Conservation (phyloP, 35 echinoderm and acorn worm species). For the Ophiothrix spiculata region DNA sequence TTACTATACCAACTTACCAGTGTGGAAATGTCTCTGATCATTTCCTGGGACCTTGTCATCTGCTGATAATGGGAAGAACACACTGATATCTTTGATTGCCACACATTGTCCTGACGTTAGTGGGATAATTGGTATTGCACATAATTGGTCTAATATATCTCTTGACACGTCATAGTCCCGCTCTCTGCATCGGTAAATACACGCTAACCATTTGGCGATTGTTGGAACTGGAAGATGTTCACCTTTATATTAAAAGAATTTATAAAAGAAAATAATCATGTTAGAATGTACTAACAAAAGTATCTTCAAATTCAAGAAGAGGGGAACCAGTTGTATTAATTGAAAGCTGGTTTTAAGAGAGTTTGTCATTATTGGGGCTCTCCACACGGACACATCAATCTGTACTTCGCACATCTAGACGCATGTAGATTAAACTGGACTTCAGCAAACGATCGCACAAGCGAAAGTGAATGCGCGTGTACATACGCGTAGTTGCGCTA, state of each 20-base stretch:
- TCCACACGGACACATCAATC: too few relatives aligned
- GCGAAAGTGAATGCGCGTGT: too few relatives aligned
- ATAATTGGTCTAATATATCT: slow-evolving; percentile 16
- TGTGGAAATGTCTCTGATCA: slow-evolving; percentile 20
- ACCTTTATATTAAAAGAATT: slow-evolving; percentile 11
- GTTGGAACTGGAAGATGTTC: slow-evolving; percentile 1
- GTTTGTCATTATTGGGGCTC: too few relatives aligned
- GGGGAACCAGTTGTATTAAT: too few relatives aligned
- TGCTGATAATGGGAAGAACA: slow-evolving; percentile 42
- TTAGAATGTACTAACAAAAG: too few relatives aligned
- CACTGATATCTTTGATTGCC: slow-evolving; percentile 6
- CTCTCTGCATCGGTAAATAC: slow-evolving; percentile 36
- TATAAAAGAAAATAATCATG: too few relatives aligned
- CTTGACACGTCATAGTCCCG: slow-evolving; percentile 35
- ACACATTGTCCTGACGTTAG: slow-evolving; percentile 22
- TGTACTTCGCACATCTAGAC: too few relatives aligned
- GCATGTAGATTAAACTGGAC: too few relatives aligned
- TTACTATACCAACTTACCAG: slow-evolving; percentile 34
- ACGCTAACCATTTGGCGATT: slow-evolving; percentile 51
- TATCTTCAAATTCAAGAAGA: too few relatives aligned
- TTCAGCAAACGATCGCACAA: too few relatives aligned
- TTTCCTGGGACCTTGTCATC: slow-evolving; percentile 19
- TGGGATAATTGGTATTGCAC: slow-evolving; percentile 46
- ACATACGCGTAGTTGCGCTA: too few relatives aligned
- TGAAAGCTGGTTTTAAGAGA: too few relatives aligned